Base-by-base conservation (phyloP, 2,797 vertebrate species). In the Sebastes matsubarae region DNA sequence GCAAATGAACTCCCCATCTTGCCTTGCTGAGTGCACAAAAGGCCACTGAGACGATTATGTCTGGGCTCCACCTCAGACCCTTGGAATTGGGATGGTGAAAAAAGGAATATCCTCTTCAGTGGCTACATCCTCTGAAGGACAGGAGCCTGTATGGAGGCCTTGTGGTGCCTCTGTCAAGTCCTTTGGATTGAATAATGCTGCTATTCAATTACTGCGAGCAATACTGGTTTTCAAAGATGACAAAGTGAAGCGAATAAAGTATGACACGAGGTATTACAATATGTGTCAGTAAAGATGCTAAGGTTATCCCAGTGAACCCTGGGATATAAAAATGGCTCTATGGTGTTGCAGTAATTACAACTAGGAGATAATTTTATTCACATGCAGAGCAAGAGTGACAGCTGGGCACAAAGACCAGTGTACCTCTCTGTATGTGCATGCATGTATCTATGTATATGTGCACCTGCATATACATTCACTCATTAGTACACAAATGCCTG, bases 1-100 rank as follows among this genome's bases (percentile, higher is more conserved):
- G 85, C 86, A 92, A 94, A 94, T 93, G 75, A 94, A 93, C 85
- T 92, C 84, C 78, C 75, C 77, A 75, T 92, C 87, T 77, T 79
- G 80, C 71, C 57, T 79, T 87, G 84, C 87, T 87, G 87, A 86
- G 79, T 75, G 90, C 85, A 86, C 88, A 90, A 91, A 91, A 90
- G 85, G 88, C 87, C 83, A 87, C n/a, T 14, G 71, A 83, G 87
- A 82, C 52, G 64, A 89, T 91, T 89, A 85, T 82, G 87, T 80
- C 84, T 80, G 58, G 66, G 71, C 81, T 81, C 27, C 74, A 75
- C 64, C 80, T 77, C 60, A 79, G 67, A 84, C 76, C 77, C 18
- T 67, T 72, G 77, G 57, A 77, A 42, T 59, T 64, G 52, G 67
- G 22, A n/a, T 60, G 32, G 25, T 68, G 57, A 64, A 81, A 81